Conservation (phyloP, 1,140 invertebrate species). For the Microplitis mediator region DNA sequence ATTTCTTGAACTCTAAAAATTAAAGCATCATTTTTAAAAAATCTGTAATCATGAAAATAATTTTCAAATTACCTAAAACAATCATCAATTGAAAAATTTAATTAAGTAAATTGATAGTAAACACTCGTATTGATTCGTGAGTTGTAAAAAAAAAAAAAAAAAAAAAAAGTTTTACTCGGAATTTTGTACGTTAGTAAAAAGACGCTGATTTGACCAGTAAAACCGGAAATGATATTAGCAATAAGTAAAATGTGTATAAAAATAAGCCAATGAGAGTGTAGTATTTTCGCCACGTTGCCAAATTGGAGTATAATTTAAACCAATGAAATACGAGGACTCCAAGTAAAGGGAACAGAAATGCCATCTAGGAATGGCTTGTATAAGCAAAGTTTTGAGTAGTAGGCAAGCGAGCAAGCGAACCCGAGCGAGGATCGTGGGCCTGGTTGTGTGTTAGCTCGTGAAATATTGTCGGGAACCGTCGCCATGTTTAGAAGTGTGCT, state of each 20-base stretch:
- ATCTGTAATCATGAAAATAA: no score
- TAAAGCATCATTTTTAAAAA: no score
- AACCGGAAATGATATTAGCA: neutral
- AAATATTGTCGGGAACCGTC: constrained; percentile 48
- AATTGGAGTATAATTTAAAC: constrained; percentile 15
- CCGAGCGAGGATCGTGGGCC: constrained; percentile 12
- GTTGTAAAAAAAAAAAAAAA: neutral
- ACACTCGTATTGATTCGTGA: neutral
- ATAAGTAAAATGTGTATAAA: neutral
- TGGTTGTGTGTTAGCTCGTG: constrained; percentile 14
- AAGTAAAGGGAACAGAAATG: constrained; percentile 17
- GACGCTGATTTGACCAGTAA: neutral
- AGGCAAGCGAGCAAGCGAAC: constrained; percentile 21
- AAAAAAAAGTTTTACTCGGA: neutral
- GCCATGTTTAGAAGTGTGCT: constrained; percentile 65
- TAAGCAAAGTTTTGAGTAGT: neutral
- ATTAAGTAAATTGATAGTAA: no score
- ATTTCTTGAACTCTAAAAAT: no score
- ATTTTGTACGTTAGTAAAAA: constrained; percentile 1
- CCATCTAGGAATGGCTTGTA: constrained; percentile 20
- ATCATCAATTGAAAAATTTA: no score
- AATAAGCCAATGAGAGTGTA: constrained; percentile 35
- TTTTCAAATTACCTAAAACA: no score
- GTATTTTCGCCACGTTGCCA: constrained; percentile 42
- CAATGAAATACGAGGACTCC: constrained; percentile 32